A percentile compares a stretch with the other conserved stretches of the same genome.
Evolutionary conservation across 2,888 invertebrate species (phyloP).

Genomic region (Eurytoma californica): DNA sequence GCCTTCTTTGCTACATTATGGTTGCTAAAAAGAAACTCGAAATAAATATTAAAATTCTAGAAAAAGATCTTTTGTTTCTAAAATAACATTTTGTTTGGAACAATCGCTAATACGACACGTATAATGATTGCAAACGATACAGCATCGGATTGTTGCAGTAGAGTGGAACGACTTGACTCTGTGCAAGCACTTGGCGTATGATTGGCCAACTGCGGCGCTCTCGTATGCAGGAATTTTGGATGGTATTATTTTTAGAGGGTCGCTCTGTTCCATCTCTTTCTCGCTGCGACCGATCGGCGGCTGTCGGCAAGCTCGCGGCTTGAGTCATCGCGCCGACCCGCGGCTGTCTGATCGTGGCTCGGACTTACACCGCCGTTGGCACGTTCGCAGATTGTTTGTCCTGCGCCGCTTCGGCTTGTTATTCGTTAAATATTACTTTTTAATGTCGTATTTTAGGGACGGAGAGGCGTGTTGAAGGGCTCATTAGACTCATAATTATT

Average conservation of each 20-base stretch:
- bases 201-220: conserved; percentile 39
- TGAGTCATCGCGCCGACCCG: conserved; percentile 41
- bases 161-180: conserved; percentile 9
- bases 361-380: conserved; percentile 1
- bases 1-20: no score
- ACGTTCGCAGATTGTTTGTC: background rate
- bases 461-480: no score
- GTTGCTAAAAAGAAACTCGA: no score
- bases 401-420: background rate
- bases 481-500: no score
- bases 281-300: background rate
- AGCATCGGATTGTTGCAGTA: background rate
- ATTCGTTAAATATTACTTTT: background rate
- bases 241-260: conserved; percentile 51
- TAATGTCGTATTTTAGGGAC: no score
- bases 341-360: conserved; percentile 21
- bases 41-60: no score
- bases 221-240: conserved; percentile 44
- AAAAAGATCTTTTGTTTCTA: no score
- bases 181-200: conserved; percentile 35
- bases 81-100: no score
- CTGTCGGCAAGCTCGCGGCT: conserved; percentile 15
- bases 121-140: no score
- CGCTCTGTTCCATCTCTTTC: conserved; percentile 12
- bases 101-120: no score